Base-by-base conservation (phyloP, 2,888 invertebrate genomes). In the Drosophila atroscutellata region DNA sequence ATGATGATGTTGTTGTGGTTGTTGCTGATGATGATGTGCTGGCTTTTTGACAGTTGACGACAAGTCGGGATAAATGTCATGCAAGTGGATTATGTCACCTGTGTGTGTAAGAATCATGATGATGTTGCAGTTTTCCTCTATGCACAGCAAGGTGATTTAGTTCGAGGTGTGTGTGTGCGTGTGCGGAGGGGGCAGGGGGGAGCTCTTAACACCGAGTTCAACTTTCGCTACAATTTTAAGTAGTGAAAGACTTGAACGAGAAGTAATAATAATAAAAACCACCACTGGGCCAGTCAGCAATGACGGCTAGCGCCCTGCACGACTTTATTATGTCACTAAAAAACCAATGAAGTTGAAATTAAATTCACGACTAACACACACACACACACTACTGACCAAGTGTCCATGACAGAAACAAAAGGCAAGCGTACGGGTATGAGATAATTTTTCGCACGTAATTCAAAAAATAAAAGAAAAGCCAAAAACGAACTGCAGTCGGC, bases 81-180 rank as follows among this genome's bases (percentile, higher is more conserved):
- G 92, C 89, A 93, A 92, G 86, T 93, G 93, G 81, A 93, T 93
- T 91, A 93, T 93, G 88, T 93, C 93, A 92, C 93, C 93, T 93
- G 92, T 87, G 89, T 87, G 83, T 87, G 86, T 86, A 72, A 80
- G 80, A 84, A 83, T 77, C 51, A 71, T 72, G 75, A 78, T 82
- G 81, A 83, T 78, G 68, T 79, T 66, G 79, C 81, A 75, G 63
- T 72, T 79, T 73, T 80, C 72, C 78, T 71, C 55, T 56, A 55
- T 71, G 45, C 60, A 68, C 65, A 61, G 36, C 45, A 59, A 54
- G 57, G 32, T 49, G n/a, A 32, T 50, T 62, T 30, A 42, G 20
- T 24, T 24, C 50, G 26, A 39, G 9, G 15, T 57, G 4, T 49
- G 11, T 57, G 0, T 62, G 37, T n/a, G 20, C 24, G n/a, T 37